phyloP scores from a whole-genome alignment of 2,888 invertebrate species.

The Cephonodes hylas region DNA sequence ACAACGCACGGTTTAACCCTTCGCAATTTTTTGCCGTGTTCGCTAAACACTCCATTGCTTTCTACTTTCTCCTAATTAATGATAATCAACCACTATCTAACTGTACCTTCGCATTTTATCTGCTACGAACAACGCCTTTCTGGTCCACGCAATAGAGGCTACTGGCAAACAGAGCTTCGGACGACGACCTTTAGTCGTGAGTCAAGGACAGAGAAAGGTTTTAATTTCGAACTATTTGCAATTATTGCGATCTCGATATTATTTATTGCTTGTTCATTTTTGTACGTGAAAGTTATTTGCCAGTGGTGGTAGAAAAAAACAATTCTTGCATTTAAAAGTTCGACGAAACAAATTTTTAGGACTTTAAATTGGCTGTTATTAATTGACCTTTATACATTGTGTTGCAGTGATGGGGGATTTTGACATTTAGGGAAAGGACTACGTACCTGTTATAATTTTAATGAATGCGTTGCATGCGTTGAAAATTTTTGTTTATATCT shows the following conservation, averaged over 20 bases:
- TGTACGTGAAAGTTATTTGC: constrained; percentile 1
- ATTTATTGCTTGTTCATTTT: neutral
- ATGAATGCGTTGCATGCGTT: neutral
- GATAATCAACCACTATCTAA: constrained; percentile 31
- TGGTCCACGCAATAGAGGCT: neutral
- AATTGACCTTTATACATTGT: neutral
- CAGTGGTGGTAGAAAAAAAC: neutral
- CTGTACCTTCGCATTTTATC: constrained; percentile 25
- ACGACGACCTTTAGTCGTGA: constrained; percentile 22
- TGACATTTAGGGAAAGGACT: neutral
- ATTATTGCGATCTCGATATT: constrained; percentile 2
- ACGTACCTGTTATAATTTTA: neutral
- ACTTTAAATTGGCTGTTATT: no score
- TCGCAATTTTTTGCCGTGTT: constrained; percentile 40
- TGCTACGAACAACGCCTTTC: neutral
- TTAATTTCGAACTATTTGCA: constrained; percentile 5
- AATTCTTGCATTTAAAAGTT: neutral
- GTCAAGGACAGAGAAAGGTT: constrained; percentile 33
- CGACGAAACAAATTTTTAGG: neutral
- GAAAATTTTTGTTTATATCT: neutral
- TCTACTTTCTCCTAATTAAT: constrained; percentile 66
- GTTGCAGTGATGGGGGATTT: neutral
- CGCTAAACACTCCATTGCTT: constrained; percentile 34
- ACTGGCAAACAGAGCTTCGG: neutral
- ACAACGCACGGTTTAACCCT: constrained; percentile 32